A percentile compares a stretch with the other conserved stretches of the same genome.
These are phyloP conservation scores for Amniataba percoides DNA, from an alignment of 2,797 vertebrate genomes.

Conservation along the genomic window DNA sequence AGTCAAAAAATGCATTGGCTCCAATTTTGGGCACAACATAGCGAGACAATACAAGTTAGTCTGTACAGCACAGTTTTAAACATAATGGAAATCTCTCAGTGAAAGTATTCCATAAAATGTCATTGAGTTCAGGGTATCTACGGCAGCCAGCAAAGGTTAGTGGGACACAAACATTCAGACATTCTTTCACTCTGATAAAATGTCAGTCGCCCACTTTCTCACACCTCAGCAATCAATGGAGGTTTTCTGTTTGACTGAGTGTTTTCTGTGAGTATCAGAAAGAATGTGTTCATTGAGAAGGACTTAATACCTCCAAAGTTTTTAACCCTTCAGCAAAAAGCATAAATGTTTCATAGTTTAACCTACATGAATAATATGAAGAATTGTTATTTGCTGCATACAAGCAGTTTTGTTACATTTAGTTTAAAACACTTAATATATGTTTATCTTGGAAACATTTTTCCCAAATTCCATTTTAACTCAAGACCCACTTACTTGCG, in stretches of 20 bases:
- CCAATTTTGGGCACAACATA: neutral
- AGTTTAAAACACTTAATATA: too few species aligned
- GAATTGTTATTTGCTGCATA: neutral
- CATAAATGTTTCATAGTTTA: neutral
- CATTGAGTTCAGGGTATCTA: neutral
- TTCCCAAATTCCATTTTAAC: neutral
- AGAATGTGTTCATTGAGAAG: neutral
- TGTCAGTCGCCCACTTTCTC: neutral
- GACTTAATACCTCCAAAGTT: neutral
- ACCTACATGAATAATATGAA: neutral
- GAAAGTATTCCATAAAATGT: neutral
- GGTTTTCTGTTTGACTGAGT: neutral
- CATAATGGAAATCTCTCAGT: neutral
- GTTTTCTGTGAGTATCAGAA: neutral
- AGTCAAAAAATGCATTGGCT: neutral
- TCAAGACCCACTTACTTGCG: neutral
- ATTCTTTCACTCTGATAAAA: neutral
- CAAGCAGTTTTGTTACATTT: too few species aligned
- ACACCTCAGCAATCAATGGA: neutral
- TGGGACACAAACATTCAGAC: slow-evolving; percentile 8
- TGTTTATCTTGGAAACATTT: too few species aligned
- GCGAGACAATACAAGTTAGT: neutral
- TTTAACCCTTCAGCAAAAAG: neutral
- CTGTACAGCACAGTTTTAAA: neutral
- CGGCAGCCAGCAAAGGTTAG: neutral